These are phyloP conservation scores for Lytechinus pictus DNA, from an alignment of 35 echinoderm and acorn worm genomes.

Conservation along the genomic window DNA sequence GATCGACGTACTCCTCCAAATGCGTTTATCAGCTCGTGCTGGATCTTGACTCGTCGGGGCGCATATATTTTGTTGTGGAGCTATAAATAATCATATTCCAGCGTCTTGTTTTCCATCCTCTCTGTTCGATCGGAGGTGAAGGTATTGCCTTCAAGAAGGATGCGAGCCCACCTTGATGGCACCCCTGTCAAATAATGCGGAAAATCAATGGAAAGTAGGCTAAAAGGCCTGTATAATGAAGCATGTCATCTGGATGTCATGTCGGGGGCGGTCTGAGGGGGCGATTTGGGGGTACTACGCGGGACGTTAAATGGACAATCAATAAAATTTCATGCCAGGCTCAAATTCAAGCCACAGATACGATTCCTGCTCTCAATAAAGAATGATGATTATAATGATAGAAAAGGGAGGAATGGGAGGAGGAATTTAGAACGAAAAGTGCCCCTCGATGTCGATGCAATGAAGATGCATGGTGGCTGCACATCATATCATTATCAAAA, in stretches of 20 bases:
- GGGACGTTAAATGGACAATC: not conserved
- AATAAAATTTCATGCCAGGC: not conserved
- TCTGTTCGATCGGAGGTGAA: conserved; percentile 5
- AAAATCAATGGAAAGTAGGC: not conserved
- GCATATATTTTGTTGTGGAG: not conserved
- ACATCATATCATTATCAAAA: too few relatives aligned
- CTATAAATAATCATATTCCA: not conserved
- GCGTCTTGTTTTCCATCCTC: not conserved
- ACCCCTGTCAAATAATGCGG: not conserved
- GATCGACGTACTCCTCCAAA: not conserved
- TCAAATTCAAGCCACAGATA: not conserved
- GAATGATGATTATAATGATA: too few relatives aligned
- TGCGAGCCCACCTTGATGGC: not conserved
- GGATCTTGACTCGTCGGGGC: not conserved
- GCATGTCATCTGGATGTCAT: not conserved
- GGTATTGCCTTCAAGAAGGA: not conserved
- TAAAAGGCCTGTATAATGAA: not conserved
- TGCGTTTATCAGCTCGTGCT: not conserved
- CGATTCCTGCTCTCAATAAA: too few relatives aligned
- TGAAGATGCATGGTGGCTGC: too few relatives aligned
- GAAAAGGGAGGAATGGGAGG: too few relatives aligned
- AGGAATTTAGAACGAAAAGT: too few relatives aligned
- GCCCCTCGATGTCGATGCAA: too few relatives aligned
- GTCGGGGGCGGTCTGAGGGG: not conserved
- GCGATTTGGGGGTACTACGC: not conserved